Evolutionary conservation across 1,140 invertebrate genomes (phyloP), one percentile per base, ranked within the genome.

Genomic region (Scaptomyza hsui): DNA sequence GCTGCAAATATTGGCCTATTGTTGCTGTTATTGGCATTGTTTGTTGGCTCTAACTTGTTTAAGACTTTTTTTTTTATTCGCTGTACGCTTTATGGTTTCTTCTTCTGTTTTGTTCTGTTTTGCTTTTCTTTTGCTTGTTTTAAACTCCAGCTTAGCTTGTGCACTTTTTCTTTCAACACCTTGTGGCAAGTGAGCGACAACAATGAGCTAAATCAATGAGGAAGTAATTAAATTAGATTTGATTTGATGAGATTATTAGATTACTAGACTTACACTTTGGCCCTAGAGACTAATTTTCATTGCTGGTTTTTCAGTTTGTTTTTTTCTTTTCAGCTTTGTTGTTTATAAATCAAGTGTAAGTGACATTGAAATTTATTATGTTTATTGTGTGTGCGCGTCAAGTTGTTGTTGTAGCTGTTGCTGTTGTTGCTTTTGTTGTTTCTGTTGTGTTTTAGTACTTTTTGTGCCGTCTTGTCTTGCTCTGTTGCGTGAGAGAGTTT

Each of bases 261-360:
- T 24, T 45, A 37, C 32, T n/a, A n/a, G 32, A 37, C n/a, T 37
- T 1, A 29, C 26, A 18, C 26, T 64, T 52, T 41, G 9, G 42
- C 29, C 48, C 13, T 26, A 44, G 39, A 9, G 9, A 18, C 6
- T 24, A 32, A 53, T 6, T 26, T 45, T 35, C 12, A 19, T 72
- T 64, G 52, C 29, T 57, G 21, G 32, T 19, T 29, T 35, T 56
- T 24, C 24, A 4, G 24, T 24, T 19, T 52, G 42, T 10, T 24
- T 62, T 53, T 9, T 15, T 47, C 45, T 44, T 45, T 72, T 76
- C n/a, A n/a, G n/a, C n/a, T 12, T 59, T 60, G 24, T 57, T 64
- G 60, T 55, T 71, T 76, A 86, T 86, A 85, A 85, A 85, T 86
- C 81, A 86, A 85, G 77, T 85, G 82, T 81, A 86, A 85, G 81